These are phyloP conservation scores for Lepidurus packardi DNA, from an alignment of 1,140 invertebrate species.

Conservation along the genomic window DNA sequence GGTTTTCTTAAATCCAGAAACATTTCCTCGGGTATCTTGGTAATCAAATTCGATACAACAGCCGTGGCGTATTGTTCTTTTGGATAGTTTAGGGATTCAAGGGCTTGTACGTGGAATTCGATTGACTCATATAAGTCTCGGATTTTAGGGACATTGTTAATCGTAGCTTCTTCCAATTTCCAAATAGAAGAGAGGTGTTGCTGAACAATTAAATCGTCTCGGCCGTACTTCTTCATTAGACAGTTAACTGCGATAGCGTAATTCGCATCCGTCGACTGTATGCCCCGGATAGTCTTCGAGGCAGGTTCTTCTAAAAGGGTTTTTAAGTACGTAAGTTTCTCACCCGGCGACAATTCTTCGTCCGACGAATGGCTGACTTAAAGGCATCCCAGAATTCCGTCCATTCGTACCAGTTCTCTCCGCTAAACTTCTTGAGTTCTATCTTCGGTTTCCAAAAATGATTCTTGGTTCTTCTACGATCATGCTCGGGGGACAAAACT, in stretches of 20 bases:
- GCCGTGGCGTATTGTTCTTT: neutral
- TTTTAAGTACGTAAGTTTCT: neutral
- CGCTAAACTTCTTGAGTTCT: neutral
- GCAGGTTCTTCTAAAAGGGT: neutral
- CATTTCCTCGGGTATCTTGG: neutral
- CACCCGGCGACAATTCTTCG: neutral
- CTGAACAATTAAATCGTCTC: neutral
- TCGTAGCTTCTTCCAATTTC: neutral
- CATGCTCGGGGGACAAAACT: neutral
- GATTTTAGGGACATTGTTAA: neutral
- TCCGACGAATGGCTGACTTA: neutral
- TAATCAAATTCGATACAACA: neutral
- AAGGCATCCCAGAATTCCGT: neutral
- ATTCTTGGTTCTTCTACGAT: neutral
- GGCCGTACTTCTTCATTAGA: too few species aligned
- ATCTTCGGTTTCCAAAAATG: neutral
- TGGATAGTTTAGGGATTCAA: neutral
- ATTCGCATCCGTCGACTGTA: neutral
- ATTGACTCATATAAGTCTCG: conserved; percentile 1
- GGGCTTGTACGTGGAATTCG: neutral
- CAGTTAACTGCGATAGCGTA: neutral
- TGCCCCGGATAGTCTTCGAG: neutral
- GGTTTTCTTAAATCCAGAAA: neutral
- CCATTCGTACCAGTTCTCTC: neutral
- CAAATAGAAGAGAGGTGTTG: neutral